Percentiles rank a stretch among this genome's conserved stretches.
These are phyloP conservation scores for Tanaodytes sp. DNA, from an alignment of 2,888 invertebrate genomes.

Conservation along the genomic window DNA sequence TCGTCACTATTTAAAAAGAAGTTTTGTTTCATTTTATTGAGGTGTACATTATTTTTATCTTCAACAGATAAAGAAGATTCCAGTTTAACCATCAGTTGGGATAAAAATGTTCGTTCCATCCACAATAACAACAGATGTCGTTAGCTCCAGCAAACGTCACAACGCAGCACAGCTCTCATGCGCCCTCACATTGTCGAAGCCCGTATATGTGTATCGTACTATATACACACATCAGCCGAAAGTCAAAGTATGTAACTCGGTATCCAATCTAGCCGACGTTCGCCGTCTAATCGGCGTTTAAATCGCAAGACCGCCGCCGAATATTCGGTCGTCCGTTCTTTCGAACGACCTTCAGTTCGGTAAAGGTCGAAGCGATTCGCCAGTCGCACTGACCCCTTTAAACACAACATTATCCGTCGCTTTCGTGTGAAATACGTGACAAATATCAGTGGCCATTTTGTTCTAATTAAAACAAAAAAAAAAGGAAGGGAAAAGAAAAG, in stretches of 20 bases:
- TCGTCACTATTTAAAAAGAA: too few relatives aligned
- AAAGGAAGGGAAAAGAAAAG: not conserved
- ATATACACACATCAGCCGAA: constrained; percentile 18
- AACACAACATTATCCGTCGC: too few relatives aligned
- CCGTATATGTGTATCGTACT: not conserved
- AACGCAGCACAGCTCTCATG: too few relatives aligned
- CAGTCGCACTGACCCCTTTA: not conserved
- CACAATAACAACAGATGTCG: too few relatives aligned
- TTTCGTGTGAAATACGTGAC: constrained; percentile 31
- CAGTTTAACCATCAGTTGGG: too few relatives aligned
- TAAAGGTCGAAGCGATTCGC: constrained; percentile 18
- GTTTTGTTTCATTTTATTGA: too few relatives aligned
- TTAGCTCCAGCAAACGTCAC: too few relatives aligned
- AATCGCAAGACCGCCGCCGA: constrained; percentile 27
- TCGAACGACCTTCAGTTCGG: constrained; percentile 20
- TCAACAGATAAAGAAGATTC: too few relatives aligned
- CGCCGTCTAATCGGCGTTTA: constrained; percentile 28
- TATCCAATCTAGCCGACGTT: constrained; percentile 38
- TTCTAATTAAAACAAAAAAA: constrained; percentile 15
- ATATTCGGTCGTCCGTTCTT: constrained; percentile 17
- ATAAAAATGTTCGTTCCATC: too few relatives aligned
- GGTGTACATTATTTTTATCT: too few relatives aligned
- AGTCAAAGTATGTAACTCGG: constrained; percentile 46
- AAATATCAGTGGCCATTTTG: constrained; percentile 41
- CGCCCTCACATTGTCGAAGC: too few relatives aligned